These are phyloP conservation scores for Synanthedon tipuliformis DNA, from an alignment of 2,888 invertebrate genomes.

Conservation along the genomic window DNA sequence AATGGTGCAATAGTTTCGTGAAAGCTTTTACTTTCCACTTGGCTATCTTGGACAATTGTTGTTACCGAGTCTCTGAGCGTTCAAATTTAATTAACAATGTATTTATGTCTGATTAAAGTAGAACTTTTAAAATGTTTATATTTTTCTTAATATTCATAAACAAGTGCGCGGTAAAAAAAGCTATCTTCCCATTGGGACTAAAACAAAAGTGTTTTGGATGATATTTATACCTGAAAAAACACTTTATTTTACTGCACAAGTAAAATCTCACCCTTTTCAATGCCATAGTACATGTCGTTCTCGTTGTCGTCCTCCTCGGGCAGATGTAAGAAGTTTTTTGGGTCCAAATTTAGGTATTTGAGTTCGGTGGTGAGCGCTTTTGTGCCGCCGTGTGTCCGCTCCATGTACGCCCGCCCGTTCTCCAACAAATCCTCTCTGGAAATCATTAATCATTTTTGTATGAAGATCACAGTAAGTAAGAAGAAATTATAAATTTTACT, in stretches of 20 bases:
- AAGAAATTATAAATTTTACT: too few species aligned
- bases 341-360: constrained; percentile 81
- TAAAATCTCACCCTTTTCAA: constrained; percentile 66
- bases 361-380: constrained; percentile 77
- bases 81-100: too few species aligned
- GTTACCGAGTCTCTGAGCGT: too few species aligned
- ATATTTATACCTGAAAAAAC: not conserved
- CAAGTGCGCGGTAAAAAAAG: too few species aligned
- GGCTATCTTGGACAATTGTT: too few species aligned
- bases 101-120: too few species aligned
- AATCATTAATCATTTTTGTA: not conserved
- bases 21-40: too few species aligned
- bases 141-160: too few species aligned
- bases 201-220: too few species aligned
- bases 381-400: constrained; percentile 63
- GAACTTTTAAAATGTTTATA: too few species aligned
- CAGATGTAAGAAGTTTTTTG: constrained; percentile 74
- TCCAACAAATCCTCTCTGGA: constrained; percentile 40
- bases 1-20: too few species aligned
- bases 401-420: constrained; percentile 51
- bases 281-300: constrained; percentile 69
- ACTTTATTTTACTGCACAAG: not conserved
- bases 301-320: constrained; percentile 70
- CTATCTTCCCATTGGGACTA: too few species aligned
- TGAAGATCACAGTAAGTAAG: not conserved